Evolutionary conservation across 2,113 vertebrate species (phyloP).

Genomic region (Butorides virescens): DNA sequence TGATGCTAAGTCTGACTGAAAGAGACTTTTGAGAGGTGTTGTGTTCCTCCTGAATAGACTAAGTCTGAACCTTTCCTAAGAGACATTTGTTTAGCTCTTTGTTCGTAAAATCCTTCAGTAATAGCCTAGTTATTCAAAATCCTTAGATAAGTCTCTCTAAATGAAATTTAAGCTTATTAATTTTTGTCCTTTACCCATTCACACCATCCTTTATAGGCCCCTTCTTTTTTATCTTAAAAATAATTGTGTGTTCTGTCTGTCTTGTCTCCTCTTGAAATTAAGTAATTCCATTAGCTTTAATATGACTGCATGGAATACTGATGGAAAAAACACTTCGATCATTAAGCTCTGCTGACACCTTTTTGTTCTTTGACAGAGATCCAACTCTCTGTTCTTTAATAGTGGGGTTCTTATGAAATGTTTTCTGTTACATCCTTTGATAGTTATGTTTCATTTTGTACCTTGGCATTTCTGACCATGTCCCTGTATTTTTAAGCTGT

Average conservation of each 20-base stretch:
- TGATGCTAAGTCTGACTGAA: neutral
- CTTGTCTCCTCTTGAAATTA: neutral
- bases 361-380: neutral
- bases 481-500: neutral
- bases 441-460: neutral
- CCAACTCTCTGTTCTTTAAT: neutral
- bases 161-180: neutral
- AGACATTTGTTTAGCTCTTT: neutral
- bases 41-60: neutral
- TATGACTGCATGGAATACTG: neutral
- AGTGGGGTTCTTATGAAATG: neutral
- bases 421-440: neutral
- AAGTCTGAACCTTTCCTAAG: neutral
- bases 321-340: neutral
- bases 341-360: neutral
- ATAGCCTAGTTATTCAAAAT: neutral
- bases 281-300: neutral
- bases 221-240: neutral
- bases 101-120: neutral
- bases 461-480: neutral
- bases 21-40: neutral
- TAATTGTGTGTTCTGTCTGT: neutral
- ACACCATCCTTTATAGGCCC: neutral
- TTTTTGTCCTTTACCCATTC: neutral
- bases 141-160: neutral